Percentiles rank a stretch among this genome's conserved stretches.
Evolutionary conservation across 2,888 invertebrate genomes (phyloP).

Genomic region (Tanytarsus gracilentus): DNA sequence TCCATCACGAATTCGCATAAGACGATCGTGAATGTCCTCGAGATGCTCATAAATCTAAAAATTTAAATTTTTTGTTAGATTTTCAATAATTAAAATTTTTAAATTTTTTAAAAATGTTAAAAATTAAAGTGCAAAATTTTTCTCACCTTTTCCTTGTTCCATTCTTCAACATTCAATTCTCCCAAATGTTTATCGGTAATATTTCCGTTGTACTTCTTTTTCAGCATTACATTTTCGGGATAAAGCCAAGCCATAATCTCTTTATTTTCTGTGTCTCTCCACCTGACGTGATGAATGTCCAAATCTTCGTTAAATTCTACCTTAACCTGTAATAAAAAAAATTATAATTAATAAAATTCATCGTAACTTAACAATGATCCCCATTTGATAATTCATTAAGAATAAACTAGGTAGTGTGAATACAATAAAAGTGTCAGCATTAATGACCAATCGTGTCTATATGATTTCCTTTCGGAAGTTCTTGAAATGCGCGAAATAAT

Average conservation of each 20-base stretch:
- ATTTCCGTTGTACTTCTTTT: slow-evolving; percentile 3
- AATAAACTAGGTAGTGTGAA: neutral
- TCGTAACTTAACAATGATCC: neutral
- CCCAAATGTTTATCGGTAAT: neutral
- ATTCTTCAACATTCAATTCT: neutral
- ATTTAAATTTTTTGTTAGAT: neutral
- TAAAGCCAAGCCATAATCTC: slow-evolving; percentile 12
- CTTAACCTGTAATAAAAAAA: slow-evolving; percentile 13
- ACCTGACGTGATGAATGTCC: neutral
- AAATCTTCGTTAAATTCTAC: neutral
- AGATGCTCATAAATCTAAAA: slow-evolving; percentile 25
- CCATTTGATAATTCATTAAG: neutral
- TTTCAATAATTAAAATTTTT: neutral
- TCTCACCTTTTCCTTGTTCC: slow-evolving; percentile 15
- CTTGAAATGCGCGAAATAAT: slow-evolving; percentile 23
- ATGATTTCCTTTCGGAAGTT: slow-evolving; percentile 18
- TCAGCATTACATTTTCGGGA: slow-evolving; percentile 5
- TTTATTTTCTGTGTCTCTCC: too few species aligned
- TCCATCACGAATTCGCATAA: slow-evolving; percentile 13
- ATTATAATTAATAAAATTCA: neutral
- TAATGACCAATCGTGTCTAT: slow-evolving; percentile 6
- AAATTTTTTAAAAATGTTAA: neutral
- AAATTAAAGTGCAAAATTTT: neutral
- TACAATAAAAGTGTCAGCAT: too few species aligned
- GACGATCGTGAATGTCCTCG: slow-evolving; percentile 10